Conservation (phyloP, 2,113 vertebrate genomes). For the Rhegmatorhina hoffmannsi region DNA sequence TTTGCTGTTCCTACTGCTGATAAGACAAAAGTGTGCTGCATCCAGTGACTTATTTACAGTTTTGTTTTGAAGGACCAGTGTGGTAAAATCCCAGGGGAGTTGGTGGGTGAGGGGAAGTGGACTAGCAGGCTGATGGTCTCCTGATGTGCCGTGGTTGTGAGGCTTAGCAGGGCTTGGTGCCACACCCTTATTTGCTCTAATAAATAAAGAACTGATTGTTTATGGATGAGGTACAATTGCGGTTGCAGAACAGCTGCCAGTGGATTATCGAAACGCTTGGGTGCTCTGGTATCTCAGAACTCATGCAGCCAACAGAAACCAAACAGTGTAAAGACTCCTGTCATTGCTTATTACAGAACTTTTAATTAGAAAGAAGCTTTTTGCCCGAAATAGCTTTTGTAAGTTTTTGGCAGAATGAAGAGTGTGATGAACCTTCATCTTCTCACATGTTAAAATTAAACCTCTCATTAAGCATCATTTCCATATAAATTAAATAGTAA, state of each 20-base stretch:
- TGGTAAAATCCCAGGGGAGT: neutral
- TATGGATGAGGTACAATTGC: neutral
- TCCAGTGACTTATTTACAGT: neutral
- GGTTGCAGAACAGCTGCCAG: neutral
- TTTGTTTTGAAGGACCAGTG: neutral
- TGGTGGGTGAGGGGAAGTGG: neutral
- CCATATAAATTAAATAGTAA: neutral
- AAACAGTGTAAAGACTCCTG: neutral
- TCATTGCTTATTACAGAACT: neutral
- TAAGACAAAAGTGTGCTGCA: neutral
- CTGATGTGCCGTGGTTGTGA: neutral
- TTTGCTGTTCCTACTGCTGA: neutral
- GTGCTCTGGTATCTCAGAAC: neutral
- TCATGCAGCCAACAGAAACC: neutral
- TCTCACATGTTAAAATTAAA: neutral
- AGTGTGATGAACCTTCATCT: neutral
- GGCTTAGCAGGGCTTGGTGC: neutral
- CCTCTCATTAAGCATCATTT: accelerated
- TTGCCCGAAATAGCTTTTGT: neutral
- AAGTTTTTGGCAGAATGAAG: neutral
- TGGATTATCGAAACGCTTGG: neutral
- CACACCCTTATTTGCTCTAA: neutral
- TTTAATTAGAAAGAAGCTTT: neutral
- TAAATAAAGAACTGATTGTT: neutral
- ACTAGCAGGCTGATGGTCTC: neutral